phyloP scores from a whole-genome alignment of 1,140 invertebrate genomes.

The Saccostrea glomerata region DNA sequence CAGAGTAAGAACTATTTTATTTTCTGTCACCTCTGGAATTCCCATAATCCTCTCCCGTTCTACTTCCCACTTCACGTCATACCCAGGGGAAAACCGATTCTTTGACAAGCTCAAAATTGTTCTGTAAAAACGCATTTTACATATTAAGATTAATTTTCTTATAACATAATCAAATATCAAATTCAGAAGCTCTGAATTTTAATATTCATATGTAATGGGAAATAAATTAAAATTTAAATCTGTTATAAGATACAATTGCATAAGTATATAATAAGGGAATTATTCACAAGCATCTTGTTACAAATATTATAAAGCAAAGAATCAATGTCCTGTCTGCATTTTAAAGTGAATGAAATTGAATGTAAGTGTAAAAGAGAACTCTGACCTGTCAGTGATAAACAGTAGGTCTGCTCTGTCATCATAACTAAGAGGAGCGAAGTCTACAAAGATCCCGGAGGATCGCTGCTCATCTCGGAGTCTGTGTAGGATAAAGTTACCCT shows the following conservation, averaged over 20 bases:
- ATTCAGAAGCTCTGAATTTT: background rate
- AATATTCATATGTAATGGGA: background rate
- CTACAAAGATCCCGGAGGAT: constrained; percentile 70
- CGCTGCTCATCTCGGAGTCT: constrained; percentile 70
- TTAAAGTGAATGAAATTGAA: too few species aligned
- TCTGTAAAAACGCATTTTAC: constrained; percentile 79
- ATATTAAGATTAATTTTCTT: constrained; percentile 3
- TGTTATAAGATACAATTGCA: too few species aligned
- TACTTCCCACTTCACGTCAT: constrained; percentile 88
- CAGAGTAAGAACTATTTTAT: constrained; percentile 85
- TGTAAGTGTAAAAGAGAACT: background rate
- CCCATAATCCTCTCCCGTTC: constrained; percentile 86
- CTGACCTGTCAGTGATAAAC: constrained; percentile 74
- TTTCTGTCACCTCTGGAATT: constrained; percentile 83
- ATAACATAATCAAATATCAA: background rate
- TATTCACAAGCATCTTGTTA: too few species aligned
- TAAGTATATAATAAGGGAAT: too few species aligned
- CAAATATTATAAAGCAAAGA: too few species aligned
- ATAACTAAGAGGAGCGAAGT: constrained; percentile 74
- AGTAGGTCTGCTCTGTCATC: constrained; percentile 74
- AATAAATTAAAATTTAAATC: too few species aligned
- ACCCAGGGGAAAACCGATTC: constrained; percentile 85
- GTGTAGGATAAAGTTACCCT: constrained; percentile 83
- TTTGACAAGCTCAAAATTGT: constrained; percentile 88
- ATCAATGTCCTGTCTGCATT: too few species aligned